Conservation (phyloP, 2,797 vertebrate species). For the Pangasius macronema region DNA sequence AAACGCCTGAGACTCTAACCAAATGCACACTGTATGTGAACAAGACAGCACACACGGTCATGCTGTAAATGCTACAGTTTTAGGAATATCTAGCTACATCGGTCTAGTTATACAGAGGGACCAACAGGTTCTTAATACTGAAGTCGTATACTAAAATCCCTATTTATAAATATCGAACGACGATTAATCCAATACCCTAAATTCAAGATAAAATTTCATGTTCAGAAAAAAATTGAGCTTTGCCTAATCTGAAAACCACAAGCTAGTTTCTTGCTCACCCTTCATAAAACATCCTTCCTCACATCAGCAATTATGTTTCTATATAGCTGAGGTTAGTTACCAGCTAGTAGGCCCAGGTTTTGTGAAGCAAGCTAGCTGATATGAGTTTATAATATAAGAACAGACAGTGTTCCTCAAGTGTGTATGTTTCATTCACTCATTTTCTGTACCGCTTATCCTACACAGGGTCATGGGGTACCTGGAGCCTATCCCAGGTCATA, state of each 20-base stretch:
- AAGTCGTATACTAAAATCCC: too few species aligned
- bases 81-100: not conserved
- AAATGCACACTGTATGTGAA: not conserved
- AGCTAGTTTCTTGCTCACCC: not conserved
- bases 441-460: too few species aligned
- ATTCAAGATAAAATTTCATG: not conserved
- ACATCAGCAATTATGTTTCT: not conserved
- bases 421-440: too few species aligned
- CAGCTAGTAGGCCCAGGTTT: not conserved
- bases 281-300: not conserved
- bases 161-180: too few species aligned
- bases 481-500: too few species aligned
- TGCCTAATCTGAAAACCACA: not conserved
- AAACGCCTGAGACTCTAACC: not conserved
- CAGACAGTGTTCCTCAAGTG: not conserved
- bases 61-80: not conserved
- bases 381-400: not conserved
- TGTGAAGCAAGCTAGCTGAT: not conserved
- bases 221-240: not conserved
- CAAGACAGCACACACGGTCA: not conserved
- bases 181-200: too few species aligned
- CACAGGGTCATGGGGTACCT: too few species aligned
- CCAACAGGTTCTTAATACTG: too few species aligned
- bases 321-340: not conserved
- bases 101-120: not conserved